These are phyloP conservation scores for Polylopha cassiicola DNA, from an alignment of 2,888 invertebrate genomes.

Conservation along the genomic window DNA sequence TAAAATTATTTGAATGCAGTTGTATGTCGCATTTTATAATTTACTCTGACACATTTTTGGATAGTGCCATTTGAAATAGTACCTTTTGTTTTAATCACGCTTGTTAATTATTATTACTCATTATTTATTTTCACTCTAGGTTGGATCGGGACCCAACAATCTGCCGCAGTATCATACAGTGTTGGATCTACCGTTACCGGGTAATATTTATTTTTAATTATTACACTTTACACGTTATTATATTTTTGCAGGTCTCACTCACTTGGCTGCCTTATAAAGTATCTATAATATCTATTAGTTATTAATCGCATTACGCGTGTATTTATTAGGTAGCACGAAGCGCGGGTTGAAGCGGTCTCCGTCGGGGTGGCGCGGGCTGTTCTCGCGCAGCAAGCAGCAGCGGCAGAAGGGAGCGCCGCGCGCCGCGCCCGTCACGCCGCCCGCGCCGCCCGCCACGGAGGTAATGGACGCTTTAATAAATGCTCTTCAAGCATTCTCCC, in stretches of 20 bases:
- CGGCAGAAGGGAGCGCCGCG: slow-evolving; percentile 28
- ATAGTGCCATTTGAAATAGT: no score
- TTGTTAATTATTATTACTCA: background rate
- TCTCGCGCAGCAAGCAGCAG: slow-evolving; percentile 79
- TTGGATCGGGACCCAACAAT: slow-evolving; percentile 89
- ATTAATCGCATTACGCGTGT: background rate
- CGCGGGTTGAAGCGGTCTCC: slow-evolving; percentile 83
- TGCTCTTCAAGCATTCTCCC: no score
- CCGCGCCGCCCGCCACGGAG: slow-evolving; percentile 13
- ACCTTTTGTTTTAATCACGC: no score
- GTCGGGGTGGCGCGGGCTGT: slow-evolving; percentile 88
- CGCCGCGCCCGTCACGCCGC: slow-evolving; percentile 27
- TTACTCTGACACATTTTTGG: no score
- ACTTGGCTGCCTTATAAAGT: no score
- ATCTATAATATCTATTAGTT: background rate
- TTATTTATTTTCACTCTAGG: slow-evolving; percentile 68
- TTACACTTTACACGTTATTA: no score
- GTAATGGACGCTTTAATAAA: no score
- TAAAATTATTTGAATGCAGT: no score
- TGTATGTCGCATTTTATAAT: no score
- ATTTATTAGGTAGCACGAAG: slow-evolving; percentile 56
- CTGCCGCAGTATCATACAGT: slow-evolving; percentile 95
- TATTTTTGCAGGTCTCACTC: no score
- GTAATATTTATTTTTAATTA: slow-evolving; percentile 38
- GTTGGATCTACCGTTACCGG: slow-evolving; percentile 85